Evolutionary conservation across 2,888 invertebrate species (phyloP).

Genomic region (Eledone cirrhosa): DNA sequence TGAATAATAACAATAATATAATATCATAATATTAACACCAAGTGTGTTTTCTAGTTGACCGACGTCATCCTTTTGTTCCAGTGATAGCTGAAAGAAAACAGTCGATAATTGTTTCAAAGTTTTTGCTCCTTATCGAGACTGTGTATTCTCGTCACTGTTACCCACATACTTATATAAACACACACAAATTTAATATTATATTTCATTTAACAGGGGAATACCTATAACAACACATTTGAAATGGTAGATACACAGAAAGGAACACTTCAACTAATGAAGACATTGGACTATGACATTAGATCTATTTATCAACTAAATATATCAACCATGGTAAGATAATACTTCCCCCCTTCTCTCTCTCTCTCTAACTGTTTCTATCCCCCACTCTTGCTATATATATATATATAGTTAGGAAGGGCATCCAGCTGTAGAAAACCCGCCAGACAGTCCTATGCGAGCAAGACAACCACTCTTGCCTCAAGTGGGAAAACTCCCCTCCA

Average conservation of each 20-base stretch:
- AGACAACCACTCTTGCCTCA: too few relatives aligned
- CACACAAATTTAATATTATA: background rate
- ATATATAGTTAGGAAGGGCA: too few relatives aligned
- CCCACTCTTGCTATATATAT: background rate
- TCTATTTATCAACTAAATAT: background rate
- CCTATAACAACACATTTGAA: background rate
- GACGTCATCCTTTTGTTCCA: too few relatives aligned
- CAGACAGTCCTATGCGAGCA: too few relatives aligned
- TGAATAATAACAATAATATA: background rate
- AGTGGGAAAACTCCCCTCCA: too few relatives aligned
- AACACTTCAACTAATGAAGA: background rate
- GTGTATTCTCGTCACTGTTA: too few relatives aligned
- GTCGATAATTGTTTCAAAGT: too few relatives aligned
- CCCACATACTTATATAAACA: background rate
- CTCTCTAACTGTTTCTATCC: background rate
- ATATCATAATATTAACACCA: background rate
- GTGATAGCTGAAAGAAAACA: too few relatives aligned
- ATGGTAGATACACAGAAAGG: background rate
- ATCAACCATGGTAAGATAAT: background rate
- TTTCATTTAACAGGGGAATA: background rate
- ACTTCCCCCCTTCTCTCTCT: background rate
- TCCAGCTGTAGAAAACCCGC: too few relatives aligned
- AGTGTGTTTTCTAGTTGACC: too few relatives aligned
- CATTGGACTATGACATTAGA: conserved; percentile 4
- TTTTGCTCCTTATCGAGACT: too few relatives aligned